These are phyloP conservation scores for Syngnathus acus DNA, from an alignment of 2,797 vertebrate species.

Conservation along the genomic window DNA sequence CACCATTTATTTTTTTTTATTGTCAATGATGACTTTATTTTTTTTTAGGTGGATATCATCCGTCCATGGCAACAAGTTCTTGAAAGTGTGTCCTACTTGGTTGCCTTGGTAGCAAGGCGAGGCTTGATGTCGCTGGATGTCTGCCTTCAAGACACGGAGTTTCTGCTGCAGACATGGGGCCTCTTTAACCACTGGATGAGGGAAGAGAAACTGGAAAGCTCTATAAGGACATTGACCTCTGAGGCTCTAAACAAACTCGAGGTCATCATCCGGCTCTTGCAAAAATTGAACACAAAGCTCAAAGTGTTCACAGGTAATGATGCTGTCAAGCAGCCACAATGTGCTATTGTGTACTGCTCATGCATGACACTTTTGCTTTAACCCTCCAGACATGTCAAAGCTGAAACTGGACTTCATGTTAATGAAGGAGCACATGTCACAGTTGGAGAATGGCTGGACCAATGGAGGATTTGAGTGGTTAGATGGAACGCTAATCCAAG, in stretches of 20 bases:
- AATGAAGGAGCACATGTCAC: conserved; percentile 80
- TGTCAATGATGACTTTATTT: not conserved
- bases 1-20: conserved; percentile 30
- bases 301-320: conserved; percentile 73
- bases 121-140: conserved; percentile 81
- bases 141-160: conserved; percentile 82
- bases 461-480: conserved; percentile 94
- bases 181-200: conserved; percentile 80
- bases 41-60: conserved; percentile 82
- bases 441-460: conserved; percentile 73
- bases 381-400: conserved; percentile 79
- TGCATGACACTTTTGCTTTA: conserved; percentile 2
- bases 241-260: conserved; percentile 89
- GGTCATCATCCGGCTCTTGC: conserved; percentile 81
- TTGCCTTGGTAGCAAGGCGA: conserved; percentile 78
- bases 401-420: conserved; percentile 83
- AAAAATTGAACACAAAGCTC: conserved; percentile 90
- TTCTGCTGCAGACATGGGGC: conserved; percentile 87
- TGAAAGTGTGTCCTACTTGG: conserved; percentile 77
- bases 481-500: conserved; percentile 89
- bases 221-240: conserved; percentile 67
- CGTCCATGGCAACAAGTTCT: conserved; percentile 86
- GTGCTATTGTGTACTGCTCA: not conserved
- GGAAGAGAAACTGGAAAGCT: conserved; percentile 74
- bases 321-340: not conserved